Evolutionary conservation across 2,888 invertebrate genomes (phyloP).

Genomic region (Drosophila anceps): DNA sequence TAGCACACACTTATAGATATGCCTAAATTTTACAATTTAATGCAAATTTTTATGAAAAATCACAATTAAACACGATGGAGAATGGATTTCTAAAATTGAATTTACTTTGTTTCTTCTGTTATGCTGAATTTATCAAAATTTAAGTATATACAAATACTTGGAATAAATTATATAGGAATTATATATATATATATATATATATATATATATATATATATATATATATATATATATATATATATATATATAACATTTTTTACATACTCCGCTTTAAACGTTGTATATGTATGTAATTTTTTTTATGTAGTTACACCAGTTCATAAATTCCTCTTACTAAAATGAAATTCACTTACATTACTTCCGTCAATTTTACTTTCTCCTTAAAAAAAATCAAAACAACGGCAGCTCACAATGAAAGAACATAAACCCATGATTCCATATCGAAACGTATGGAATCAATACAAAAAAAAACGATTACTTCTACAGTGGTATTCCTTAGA

Average conservation of each 20-base stretch:
- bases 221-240: neutral
- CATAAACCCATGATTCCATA: conserved; percentile 55
- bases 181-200: neutral
- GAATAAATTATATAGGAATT: no score
- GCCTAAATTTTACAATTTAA: neutral
- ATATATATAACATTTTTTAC: no score
- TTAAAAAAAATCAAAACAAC: conserved; percentile 72
- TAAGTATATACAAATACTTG: neutral
- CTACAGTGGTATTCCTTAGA: conserved; percentile 14
- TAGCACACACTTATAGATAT: no score
- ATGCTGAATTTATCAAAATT: neutral
- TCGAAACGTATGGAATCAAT: conserved; percentile 54
- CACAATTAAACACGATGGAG: neutral
- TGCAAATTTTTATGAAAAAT: neutral
- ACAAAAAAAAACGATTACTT: conserved; percentile 41
- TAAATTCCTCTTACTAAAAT: conserved; percentile 14
- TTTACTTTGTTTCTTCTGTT: neutral
- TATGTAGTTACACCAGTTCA: neutral
- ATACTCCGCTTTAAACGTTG: neutral
- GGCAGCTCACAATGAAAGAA: conserved; percentile 59
- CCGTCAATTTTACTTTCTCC: conserved; percentile 67
- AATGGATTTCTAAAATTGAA: neutral
- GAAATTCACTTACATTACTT: conserved; percentile 68
- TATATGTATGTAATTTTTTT: neutral
- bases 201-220: no score